Conservation (phyloP, 1,140 invertebrate genomes). For the Procambarus clarkii region DNA sequence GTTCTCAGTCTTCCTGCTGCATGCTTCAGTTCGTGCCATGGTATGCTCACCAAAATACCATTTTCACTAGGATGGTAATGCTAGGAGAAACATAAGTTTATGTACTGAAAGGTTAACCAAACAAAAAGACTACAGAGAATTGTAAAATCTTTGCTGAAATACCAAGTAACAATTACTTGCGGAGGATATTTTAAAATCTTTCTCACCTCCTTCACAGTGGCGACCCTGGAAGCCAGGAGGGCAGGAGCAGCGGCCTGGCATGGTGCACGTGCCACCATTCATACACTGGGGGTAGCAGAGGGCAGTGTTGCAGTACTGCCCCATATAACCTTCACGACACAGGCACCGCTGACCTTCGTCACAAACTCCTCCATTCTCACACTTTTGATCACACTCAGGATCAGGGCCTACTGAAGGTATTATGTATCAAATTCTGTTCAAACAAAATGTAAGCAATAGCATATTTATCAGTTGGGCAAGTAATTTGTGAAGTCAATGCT, state of each 20-base stretch:
- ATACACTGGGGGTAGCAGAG: constrained; percentile 94
- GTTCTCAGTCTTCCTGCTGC: too few species aligned
- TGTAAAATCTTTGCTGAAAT: too few species aligned
- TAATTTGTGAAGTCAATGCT: too few species aligned
- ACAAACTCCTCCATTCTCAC: constrained; percentile 88
- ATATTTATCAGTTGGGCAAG: too few species aligned
- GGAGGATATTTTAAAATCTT: too few species aligned
- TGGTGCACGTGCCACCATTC: constrained; percentile 93
- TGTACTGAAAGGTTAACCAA: too few species aligned
- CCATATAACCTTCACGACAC: constrained; percentile 92
- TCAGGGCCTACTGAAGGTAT: constrained; percentile 82
- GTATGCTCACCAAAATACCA: too few species aligned
- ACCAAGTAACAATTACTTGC: too few species aligned
- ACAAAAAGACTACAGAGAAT: too few species aligned
- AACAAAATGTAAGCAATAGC: not conserved
- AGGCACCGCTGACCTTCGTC: constrained; percentile 88
- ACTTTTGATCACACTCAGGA: constrained; percentile 91
- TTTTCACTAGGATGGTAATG: too few species aligned
- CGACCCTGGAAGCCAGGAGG: constrained; percentile 90
- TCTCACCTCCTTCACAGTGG: constrained; percentile 92
- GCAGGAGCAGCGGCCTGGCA: constrained; percentile 90
- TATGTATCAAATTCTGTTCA: not conserved
- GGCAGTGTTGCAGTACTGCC: constrained; percentile 90
- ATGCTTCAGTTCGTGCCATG: too few species aligned
- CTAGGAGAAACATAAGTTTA: too few species aligned